Evolutionary conservation across 1,140 invertebrate genomes (phyloP), one percentile per base, ranked within the genome.

Genomic region (Amphibalanus amphitrite): DNA sequence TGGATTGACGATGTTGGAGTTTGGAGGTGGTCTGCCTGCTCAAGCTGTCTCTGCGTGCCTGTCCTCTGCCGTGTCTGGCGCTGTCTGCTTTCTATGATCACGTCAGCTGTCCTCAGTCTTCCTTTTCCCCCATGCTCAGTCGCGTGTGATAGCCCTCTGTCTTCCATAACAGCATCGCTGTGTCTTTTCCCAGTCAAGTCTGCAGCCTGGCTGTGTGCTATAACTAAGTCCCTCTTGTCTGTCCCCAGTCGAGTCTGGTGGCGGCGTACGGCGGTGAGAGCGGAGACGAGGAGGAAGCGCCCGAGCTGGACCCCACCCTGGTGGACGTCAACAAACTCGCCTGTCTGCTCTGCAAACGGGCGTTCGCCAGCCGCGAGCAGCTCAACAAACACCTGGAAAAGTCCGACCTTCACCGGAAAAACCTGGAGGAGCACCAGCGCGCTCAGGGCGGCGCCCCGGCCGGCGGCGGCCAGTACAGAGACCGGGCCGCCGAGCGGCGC

Each of bases 401-500:
- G 73, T 98, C 96, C 3, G 91, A 96, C 73, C 83, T 99, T 47
- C 97, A 99, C 77, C 97, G 96, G 78, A 90, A 94, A 78, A 98
- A 97, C 81, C 78, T 97, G 29, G 88, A 89, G 74, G 85, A 85
- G 71, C 86, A 82, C 82, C 86, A 83, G 80, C 84, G 75, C 80
- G 82, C 0, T 78, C 82, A 75, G 83, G 84, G 38, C 80, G 84
- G 75, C 83, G 84, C 0, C 81, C 83, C 69, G 82, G 83, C 82
- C 83, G 82, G 74, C 83, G 79, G 71, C 79, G 74, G 80, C 80
- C 86, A 86, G 72, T 95, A 99, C 80, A 84, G 97, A 73, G 97
- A 99, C 81, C 83, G 97, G 71, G 97, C 97, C 1, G 97, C 97
- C 78, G 97, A 99, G 79, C 83, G 97, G 38, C 80, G 97, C 72